These are phyloP conservation scores for Leguminivora glycinivorella DNA, from an alignment of 1,140 invertebrate species.

Conservation along the genomic window DNA sequence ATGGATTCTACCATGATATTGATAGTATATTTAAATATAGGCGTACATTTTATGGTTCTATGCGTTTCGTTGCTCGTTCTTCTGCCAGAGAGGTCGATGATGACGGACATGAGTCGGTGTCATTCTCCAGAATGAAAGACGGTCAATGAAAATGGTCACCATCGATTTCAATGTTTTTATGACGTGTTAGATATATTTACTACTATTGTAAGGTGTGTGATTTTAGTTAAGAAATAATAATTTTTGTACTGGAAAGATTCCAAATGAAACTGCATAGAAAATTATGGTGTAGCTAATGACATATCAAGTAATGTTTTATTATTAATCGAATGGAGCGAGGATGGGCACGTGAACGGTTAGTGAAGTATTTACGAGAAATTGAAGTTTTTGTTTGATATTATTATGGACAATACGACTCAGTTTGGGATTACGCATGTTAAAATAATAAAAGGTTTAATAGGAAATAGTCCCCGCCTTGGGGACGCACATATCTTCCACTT, in stretches of 20 bases:
- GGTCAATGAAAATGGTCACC: constrained; percentile 25
- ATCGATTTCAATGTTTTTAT: constrained; percentile 42
- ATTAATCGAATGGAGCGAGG: constrained; percentile 49
- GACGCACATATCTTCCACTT: constrained; percentile 72
- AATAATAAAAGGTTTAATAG: constrained; percentile 73
- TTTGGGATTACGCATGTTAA: constrained; percentile 64
- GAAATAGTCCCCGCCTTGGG: constrained; percentile 59
- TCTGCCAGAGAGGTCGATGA: constrained; percentile 53
- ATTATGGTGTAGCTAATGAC: constrained; percentile 70
- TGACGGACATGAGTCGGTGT: constrained; percentile 29
- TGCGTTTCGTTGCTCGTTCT: constrained; percentile 57
- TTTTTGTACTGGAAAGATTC: constrained; percentile 75
- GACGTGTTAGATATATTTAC: constrained; percentile 66
- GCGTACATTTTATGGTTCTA: constrained; percentile 50
- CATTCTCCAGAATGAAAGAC: constrained; percentile 9
- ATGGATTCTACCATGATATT: constrained; percentile 68
- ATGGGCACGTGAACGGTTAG: constrained; percentile 59
- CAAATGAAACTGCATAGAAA: constrained; percentile 63
- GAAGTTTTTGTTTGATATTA: constrained; percentile 51
- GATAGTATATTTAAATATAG: constrained; percentile 60
- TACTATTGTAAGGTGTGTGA: constrained; percentile 68
- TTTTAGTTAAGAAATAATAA: constrained; percentile 64
- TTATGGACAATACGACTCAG: constrained; percentile 64
- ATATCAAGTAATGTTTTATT: constrained; percentile 76
- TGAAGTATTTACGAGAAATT: constrained; percentile 58